Evolutionary conservation across 1,140 invertebrate genomes (phyloP).

Genomic region (Hestina assimilis): DNA sequence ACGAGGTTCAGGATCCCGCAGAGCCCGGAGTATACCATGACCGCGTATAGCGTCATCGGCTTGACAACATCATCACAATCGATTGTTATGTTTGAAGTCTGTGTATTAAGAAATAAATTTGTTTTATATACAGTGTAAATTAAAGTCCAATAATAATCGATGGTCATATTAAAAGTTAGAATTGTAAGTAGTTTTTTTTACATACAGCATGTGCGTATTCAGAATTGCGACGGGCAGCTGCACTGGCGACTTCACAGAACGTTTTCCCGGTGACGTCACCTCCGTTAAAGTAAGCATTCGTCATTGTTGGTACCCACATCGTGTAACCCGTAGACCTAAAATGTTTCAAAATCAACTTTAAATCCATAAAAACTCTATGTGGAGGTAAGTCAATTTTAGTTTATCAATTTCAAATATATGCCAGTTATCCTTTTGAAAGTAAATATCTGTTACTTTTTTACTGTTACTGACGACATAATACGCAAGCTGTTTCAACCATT

Average conservation of each 20-base stretch:
- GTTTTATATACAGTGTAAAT: background rate
- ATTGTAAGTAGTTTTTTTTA: background rate
- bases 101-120: background rate
- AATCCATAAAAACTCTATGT: too few relatives aligned
- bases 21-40: conserved; percentile 48
- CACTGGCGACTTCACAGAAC: conserved; percentile 56
- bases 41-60: conserved; percentile 45
- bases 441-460: too few relatives aligned
- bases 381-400: too few relatives aligned
- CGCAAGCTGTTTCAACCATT: too few relatives aligned
- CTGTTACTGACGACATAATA: too few relatives aligned
- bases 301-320: conserved; percentile 58
- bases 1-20: conserved; percentile 36
- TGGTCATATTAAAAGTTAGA: too few relatives aligned
- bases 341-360: background rate
- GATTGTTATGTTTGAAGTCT: background rate
- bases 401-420: too few relatives aligned
- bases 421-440: too few relatives aligned
- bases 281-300: conserved; percentile 53
- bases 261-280: conserved; percentile 37
- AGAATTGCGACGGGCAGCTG: conserved; percentile 25
- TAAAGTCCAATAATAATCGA: too few relatives aligned
- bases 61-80: conserved; percentile 33
- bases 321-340: conserved; percentile 53
- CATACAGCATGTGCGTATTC: background rate